Evolutionary conservation across 1,140 invertebrate genomes (phyloP).

Genomic region (Anthonomus grandis): DNA sequence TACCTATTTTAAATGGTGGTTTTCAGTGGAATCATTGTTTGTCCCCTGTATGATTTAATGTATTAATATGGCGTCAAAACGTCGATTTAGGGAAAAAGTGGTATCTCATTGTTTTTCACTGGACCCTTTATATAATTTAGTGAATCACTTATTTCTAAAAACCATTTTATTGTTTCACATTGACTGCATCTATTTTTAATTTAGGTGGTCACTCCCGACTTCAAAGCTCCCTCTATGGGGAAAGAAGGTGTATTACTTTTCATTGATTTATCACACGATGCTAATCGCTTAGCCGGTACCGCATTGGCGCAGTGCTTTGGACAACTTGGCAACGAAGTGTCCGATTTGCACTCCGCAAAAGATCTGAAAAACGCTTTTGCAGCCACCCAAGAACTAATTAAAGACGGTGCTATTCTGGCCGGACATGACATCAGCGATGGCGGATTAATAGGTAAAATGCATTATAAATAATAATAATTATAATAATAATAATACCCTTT

Average conservation of each 20-base stretch:
- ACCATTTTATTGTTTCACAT: too few relatives aligned
- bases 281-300: slow-evolving; percentile 80
- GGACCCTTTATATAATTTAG: neutral
- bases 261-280: slow-evolving; percentile 65
- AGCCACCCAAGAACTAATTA: slow-evolving; percentile 77
- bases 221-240: slow-evolving; percentile 65
- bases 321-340: slow-evolving; percentile 76
- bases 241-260: slow-evolving; percentile 60
- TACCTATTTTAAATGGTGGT: neutral
- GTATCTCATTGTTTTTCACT: neutral
- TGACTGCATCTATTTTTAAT: too few relatives aligned
- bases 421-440: slow-evolving; percentile 98
- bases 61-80: neutral
- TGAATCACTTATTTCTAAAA: too few relatives aligned
- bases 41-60: neutral
- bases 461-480: neutral
- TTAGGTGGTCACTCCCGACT: slow-evolving; percentile 75
- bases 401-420: slow-evolving; percentile 70
- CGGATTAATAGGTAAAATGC: slow-evolving; percentile 67
- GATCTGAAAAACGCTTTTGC: slow-evolving; percentile 73
- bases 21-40: neutral
- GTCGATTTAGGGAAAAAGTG: neutral
- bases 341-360: slow-evolving; percentile 74
- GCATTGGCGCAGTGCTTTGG: slow-evolving; percentile 87
- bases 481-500: neutral